Evolutionary conservation across 2,888 invertebrate species (phyloP), one percentile per base, ranked within the genome.

Genomic region (Amiota communis): DNA sequence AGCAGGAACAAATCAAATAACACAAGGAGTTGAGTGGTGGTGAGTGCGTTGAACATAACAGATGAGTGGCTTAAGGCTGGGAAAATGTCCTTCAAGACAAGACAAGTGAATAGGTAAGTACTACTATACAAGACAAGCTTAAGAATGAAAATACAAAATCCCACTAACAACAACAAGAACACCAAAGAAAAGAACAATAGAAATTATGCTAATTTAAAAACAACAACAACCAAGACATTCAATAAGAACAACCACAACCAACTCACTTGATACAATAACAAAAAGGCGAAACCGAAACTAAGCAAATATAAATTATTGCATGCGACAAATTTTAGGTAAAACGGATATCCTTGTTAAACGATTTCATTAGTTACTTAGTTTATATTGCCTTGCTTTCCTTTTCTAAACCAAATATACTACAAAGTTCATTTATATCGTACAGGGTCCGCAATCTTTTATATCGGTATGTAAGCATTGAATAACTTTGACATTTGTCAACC

Each of bases 231-330:
- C 49, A 36, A 78, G 23, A 23, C 13, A 23, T 9, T 23, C 10
- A 36, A 51, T 12, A 17, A 53, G 20, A 53, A 49, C 67, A 75
- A 77, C 4, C 13, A 72, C 72, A 73, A 77, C 75, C 71, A 73
- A 64, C 36, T 59, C 57, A 36, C 36, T 36, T 36, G 10, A 6
- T 36, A 17, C n/a, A 23, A 15, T 36, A 67, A 51, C 6, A 23
- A 15, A 67, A 73, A 77, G 73, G 71, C 72, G 6, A 49, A 70
- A 72, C 73, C 70, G 70, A 77, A 74, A 74, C 74, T 74, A 76
- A 77, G 76, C 75, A 78, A 78, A 79, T 76, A 83, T 78, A 78
- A 82, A 79, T 78, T 77, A 78, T 75, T 75, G 77, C 81, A 75
- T 76, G 77, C 79, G 83, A 83, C 84, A 83, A 82, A 80, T 79